phyloP scores from a whole-genome alignment of 1,140 invertebrate genomes.

The Atta colombica region DNA sequence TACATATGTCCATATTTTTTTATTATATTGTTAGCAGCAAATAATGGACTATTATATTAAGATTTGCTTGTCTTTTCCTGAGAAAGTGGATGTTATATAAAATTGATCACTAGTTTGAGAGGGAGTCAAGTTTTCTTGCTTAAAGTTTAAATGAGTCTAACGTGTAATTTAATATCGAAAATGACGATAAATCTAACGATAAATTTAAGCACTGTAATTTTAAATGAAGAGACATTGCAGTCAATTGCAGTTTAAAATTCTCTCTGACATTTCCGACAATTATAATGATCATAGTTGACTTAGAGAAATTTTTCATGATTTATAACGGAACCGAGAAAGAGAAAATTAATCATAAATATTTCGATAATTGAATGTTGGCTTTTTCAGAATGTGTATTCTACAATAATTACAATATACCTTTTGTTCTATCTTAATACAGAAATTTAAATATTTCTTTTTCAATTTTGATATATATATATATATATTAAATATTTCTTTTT shows the following conservation, averaged over 20 bases:
- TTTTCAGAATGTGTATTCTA: neutral
- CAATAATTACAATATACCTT: neutral
- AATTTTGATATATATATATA: no score
- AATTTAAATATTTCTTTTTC: no score
- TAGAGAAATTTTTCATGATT: neutral
- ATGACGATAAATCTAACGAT: constrained; percentile 9
- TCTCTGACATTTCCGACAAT: neutral
- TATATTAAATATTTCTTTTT: neutral
- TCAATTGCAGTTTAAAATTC: no score
- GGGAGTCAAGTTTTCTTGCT: constrained; percentile 22
- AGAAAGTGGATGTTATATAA: constrained; percentile 38
- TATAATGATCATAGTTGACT: neutral
- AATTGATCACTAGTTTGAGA: constrained; percentile 31
- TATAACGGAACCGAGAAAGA: neutral
- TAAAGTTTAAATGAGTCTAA: constrained; percentile 46
- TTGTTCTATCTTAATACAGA: neutral
- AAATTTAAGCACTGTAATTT: constrained; percentile 45
- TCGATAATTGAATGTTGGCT: neutral
- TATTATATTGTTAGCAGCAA: neutral
- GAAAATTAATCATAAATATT: neutral
- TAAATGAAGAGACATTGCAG: neutral
- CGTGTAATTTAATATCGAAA: constrained; percentile 12
- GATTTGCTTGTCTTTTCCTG: neutral
- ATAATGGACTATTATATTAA: constrained; percentile 7
- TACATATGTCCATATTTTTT: neutral